Evolutionary conservation across 2,888 invertebrate genomes (phyloP), one percentile per base, ranked within the genome.

Genomic region (Allacma fusca): DNA sequence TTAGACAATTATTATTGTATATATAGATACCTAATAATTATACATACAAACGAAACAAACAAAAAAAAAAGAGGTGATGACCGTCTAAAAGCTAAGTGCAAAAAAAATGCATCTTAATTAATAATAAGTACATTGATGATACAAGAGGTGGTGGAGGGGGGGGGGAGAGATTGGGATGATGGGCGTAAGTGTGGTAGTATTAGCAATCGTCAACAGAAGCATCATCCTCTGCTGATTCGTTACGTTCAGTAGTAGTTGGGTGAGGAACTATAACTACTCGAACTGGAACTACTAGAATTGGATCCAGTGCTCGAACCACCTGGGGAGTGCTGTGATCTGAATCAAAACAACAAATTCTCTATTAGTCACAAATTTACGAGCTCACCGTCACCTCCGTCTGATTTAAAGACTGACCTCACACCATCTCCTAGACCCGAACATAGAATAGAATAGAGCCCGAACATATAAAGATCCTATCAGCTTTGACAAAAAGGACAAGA

Each of bases 241-340:
- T 50, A 50, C 50, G 50, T 68, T 59, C 77, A 81, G 50, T 75
- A 78, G 40, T 78, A 81, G 64, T 70, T 79, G 28, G 80, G 79
- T 34, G 80, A 78, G 43, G 80, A 78, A n/a, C 74, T 76, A 68
- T 76, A 75, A 34, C 75, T 67, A 67, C 75, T 62, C 40, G 76
- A 76, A 71, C 70, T 76, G 59, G 72, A 72, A 64, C 69, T 59
- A 69, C 77, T 67, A 23, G 77, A 77, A 44, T 69, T 76, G 73
- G 71, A 71, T 44, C 75, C 75, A 71, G 65, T 72, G 65, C 72
- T 72, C 44, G 80, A 80, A 21, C 79, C 79, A 44, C 81, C 80
- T 50, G 81, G 81, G 43, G 79, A 79, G 79, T 81, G 81, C 64
- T 81, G 81, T 40, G 78, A 80, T 64, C 81, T 81, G 77, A 23